Evolutionary conservation across 2,113 vertebrate genomes (phyloP).

Genomic region (Ctenomys sociabilis): DNA sequence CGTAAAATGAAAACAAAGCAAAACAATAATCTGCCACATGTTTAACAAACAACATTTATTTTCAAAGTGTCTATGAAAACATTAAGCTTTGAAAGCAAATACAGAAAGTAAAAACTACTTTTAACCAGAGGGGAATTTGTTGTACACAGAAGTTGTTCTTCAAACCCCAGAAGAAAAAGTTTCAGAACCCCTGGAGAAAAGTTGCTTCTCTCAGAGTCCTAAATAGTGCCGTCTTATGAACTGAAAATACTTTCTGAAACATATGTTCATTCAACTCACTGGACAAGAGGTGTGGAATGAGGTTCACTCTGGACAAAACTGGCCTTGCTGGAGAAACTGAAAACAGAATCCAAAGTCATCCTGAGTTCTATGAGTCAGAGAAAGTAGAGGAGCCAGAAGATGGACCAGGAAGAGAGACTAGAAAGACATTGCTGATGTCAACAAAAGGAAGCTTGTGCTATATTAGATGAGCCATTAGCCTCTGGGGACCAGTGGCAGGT

Average conservation of each 20-base stretch:
- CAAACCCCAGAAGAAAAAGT: not conserved
- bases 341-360: not conserved
- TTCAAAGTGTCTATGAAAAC: constrained; percentile 40
- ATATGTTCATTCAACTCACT: constrained; percentile 64
- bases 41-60: constrained; percentile 50
- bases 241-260: constrained; percentile 54
- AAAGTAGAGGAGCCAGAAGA: not conserved
- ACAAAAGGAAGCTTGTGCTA: not conserved
- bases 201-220: not conserved
- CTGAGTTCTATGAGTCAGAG: not conserved
- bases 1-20: too few species aligned
- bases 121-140: not conserved
- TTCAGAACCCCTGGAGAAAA: not conserved
- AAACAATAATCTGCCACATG: constrained; percentile 10
- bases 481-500: not conserved
- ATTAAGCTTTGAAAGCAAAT: not conserved
- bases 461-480: not conserved
- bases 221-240: not conserved
- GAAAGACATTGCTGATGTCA: not conserved
- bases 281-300: not conserved
- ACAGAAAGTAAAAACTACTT: not conserved
- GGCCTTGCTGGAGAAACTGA: not conserved
- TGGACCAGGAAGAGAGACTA: not conserved
- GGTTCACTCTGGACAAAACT: not conserved
- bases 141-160: not conserved